Evolutionary conservation across 2,888 invertebrate genomes (phyloP).

Genomic region (Ectropis crepuscularia): DNA sequence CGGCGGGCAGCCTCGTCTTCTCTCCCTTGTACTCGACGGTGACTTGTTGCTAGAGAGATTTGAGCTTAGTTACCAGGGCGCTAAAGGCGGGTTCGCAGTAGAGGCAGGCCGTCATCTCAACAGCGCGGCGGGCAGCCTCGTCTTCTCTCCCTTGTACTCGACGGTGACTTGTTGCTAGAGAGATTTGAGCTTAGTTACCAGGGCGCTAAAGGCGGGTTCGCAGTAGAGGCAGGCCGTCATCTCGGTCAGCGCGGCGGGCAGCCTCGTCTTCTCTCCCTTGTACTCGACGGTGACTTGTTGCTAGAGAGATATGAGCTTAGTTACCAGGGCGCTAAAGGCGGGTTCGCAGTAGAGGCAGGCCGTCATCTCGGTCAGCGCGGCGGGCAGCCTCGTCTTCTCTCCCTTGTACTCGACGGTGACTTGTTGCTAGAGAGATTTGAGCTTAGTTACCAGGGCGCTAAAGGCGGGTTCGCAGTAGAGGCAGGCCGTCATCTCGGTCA

Average conservation of each 20-base stretch:
- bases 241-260: slow-evolving; percentile 90
- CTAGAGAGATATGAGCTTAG: too few relatives aligned
- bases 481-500: slow-evolving; percentile 93
- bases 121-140: slow-evolving; percentile 89
- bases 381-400: slow-evolving; percentile 90
- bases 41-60: slow-evolving; percentile 84
- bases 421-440: slow-evolving; percentile 77
- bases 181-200: slow-evolving; percentile 39
- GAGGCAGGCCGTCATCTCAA: slow-evolving; percentile 94
- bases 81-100: slow-evolving; percentile 95
- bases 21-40: slow-evolving; percentile 94
- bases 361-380: slow-evolving; percentile 90
- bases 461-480: slow-evolving; percentile 95
- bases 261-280: slow-evolving; percentile 90
- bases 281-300: slow-evolving; percentile 94
- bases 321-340: slow-evolving; percentile 87
- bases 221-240: slow-evolving; percentile 97
- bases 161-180: slow-evolving; percentile 89
- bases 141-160: slow-evolving; percentile 93
- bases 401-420: slow-evolving; percentile 94
- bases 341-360: slow-evolving; percentile 97
- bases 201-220: slow-evolving; percentile 89
- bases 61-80: slow-evolving; percentile 63
- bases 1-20: slow-evolving; percentile 90
- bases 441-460: slow-evolving; percentile 73